Evolutionary conservation across 1,140 invertebrate species (phyloP), one percentile per base, ranked within the genome.

Genomic region (Radopholus similis): DNA sequence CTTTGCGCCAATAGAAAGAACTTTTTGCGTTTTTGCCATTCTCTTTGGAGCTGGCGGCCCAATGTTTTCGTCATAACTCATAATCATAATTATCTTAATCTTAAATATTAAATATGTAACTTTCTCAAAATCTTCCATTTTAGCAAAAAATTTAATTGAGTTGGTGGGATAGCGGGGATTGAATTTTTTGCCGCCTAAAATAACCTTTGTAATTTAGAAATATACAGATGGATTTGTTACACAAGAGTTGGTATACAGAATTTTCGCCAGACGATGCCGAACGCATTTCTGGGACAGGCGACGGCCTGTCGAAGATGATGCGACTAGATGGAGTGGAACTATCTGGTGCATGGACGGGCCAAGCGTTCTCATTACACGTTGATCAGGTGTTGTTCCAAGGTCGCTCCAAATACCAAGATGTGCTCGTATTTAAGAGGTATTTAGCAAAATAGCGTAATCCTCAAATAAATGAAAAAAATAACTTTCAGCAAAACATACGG

Each of bases 391-490:
- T 97, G 1, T 89, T 91, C 81, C 81, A 88, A 2, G 90, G 91
- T 82, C 89, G 88, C 77, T 95, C 93, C 0, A 84, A 89, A 59
- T 97, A 88, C 83, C 95, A 97, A 85, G 89, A 96, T 78, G 89
- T 97, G 53, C 80, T 91, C 53, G 88, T 97, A 6, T 86, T 96
- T 57, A 87, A 95, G 84, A 95, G 92, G 89, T 93, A 84, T 88
- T 87, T 86, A 49, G 49, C 15, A 68, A 26, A 2, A 49, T 70
- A n/a, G n/a, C n/a, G n/a, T n/a, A n/a, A n/a, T 60, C 34, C 78
- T 44, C 21, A 49, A 49, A 23, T 58, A 70, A 5, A 18, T 13
- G 55, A 40, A 37, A 56, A 44, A 38, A 21, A 9, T 66, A 30
- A 42, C 28, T 37, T 71, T 70, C 15, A 95, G 92, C 67, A 89